These are phyloP conservation scores for Mastigias papua DNA, from an alignment of 30 jellyfish, hydroid and myxozoan species.

Conservation along the genomic window DNA sequence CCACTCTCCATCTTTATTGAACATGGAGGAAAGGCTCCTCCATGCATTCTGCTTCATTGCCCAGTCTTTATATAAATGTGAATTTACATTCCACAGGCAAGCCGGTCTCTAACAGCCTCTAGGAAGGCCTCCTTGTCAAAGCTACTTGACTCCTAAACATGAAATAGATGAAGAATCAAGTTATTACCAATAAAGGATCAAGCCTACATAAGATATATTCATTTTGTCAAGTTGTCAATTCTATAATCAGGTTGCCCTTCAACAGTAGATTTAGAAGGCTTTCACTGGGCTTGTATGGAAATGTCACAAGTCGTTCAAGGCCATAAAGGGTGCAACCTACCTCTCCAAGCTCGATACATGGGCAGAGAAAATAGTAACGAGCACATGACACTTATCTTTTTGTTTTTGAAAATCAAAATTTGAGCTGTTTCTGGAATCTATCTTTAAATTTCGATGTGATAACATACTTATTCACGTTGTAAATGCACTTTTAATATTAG, in stretches of 20 bases:
- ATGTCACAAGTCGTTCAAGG: too few species aligned
- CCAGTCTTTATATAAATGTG: too few species aligned
- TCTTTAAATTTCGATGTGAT: background rate
- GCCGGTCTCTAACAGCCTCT: too few species aligned
- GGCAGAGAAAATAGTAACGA: background rate
- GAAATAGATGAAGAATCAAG: too few species aligned
- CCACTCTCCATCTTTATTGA: conserved; percentile 39
- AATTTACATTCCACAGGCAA: too few species aligned
- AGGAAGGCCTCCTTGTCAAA: conserved; percentile 40
- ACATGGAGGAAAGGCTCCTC: conserved; percentile 44
- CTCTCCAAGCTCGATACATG: too few species aligned
- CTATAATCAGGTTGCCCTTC: background rate
- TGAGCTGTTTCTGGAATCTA: background rate
- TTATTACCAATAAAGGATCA: too few species aligned
- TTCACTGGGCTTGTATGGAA: too few species aligned
- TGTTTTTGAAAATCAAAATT: background rate
- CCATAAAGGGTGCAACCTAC: too few species aligned
- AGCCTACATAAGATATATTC: background rate
- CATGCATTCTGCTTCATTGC: conserved; percentile 20
- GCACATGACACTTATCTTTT: background rate
- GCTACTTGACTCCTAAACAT: conserved; percentile 18
- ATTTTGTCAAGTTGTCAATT: too few species aligned
- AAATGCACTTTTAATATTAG: background rate
- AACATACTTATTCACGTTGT: background rate
- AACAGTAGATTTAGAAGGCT: too few species aligned